Conservation (phyloP, 2,113 vertebrate genomes). For the Gracilinanus agilis region DNA sequence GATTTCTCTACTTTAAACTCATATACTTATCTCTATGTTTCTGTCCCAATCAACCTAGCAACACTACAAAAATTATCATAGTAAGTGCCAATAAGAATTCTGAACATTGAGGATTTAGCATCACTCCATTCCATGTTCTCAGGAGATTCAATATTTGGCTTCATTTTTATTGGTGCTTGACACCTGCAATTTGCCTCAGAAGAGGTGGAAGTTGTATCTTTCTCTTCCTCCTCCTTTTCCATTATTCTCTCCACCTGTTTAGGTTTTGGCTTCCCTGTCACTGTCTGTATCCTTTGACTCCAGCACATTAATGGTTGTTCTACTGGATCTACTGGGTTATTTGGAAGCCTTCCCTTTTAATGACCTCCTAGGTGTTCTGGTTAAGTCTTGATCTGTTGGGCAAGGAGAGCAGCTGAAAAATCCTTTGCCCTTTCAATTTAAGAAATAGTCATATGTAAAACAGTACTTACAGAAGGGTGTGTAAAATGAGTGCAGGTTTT, state of each 20-base stretch:
- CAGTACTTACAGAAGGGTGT: constrained; percentile 97
- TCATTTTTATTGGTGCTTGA: constrained; percentile 97
- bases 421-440: constrained; percentile 90
- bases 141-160: constrained; percentile 89
- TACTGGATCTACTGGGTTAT: constrained; percentile 94
- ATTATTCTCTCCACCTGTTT: constrained; percentile 90
- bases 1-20: constrained; percentile 99
- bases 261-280: constrained; percentile 92
- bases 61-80: constrained; percentile 99
- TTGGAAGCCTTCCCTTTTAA: constrained; percentile 92
- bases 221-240: constrained; percentile 96
- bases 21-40: constrained; percentile 98
- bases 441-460: constrained; percentile 78
- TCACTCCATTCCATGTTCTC: constrained; percentile 97
- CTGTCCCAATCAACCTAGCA: constrained; percentile 95
- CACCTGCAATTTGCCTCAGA: constrained; percentile 97
- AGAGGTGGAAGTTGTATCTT: constrained; percentile 96
- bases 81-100: constrained; percentile 98
- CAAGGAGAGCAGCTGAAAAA: constrained; percentile 87
- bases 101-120: constrained; percentile 96
- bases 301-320: constrained; percentile 90
- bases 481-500: constrained; percentile 98
- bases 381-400: constrained; percentile 93
- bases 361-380: constrained; percentile 92
- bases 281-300: constrained; percentile 98